Conservation (phyloP, 1,140 invertebrate genomes). For the Mya arenaria region DNA sequence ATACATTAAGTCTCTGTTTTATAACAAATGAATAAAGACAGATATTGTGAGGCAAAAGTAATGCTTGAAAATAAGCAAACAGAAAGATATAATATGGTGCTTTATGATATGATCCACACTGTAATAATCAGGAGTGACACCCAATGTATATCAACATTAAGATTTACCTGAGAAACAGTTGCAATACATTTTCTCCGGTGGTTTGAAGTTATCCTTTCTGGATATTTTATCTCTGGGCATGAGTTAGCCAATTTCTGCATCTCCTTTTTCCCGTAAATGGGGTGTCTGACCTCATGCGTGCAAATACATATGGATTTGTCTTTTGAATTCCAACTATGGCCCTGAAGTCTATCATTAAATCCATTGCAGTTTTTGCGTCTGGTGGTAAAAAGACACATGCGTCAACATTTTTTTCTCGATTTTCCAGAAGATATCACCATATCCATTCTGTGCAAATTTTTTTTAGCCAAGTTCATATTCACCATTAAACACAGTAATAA, state of each 20-base stretch:
- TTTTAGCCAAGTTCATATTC: background rate
- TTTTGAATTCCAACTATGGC: background rate
- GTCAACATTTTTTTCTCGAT: conserved; percentile 51
- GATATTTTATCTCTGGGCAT: background rate
- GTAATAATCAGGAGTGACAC: no score
- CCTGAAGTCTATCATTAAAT: conserved; percentile 18
- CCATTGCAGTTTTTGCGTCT: conserved; percentile 21
- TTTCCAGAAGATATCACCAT: conserved; percentile 44
- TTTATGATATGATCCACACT: no score
- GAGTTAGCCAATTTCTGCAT: background rate
- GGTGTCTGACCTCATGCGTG: background rate
- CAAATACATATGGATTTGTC: conserved; percentile 33
- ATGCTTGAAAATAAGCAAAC: no score
- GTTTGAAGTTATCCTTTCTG: conserved; percentile 2
- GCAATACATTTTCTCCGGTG: background rate
- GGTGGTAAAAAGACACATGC: conserved; percentile 49
- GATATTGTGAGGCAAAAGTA: no score
- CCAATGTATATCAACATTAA: no score
- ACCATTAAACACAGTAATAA: no score
- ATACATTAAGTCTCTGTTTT: no score
- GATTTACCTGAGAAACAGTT: no score
- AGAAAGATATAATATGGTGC: no score
- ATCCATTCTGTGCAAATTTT: conserved; percentile 35
- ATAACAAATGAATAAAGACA: no score
- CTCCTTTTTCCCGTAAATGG: conserved; percentile 7